A percentile compares a stretch with the other conserved stretches of the same genome.
Conservation (phyloP, 2,888 invertebrate genomes). For the Mythimna lalbum region DNA sequence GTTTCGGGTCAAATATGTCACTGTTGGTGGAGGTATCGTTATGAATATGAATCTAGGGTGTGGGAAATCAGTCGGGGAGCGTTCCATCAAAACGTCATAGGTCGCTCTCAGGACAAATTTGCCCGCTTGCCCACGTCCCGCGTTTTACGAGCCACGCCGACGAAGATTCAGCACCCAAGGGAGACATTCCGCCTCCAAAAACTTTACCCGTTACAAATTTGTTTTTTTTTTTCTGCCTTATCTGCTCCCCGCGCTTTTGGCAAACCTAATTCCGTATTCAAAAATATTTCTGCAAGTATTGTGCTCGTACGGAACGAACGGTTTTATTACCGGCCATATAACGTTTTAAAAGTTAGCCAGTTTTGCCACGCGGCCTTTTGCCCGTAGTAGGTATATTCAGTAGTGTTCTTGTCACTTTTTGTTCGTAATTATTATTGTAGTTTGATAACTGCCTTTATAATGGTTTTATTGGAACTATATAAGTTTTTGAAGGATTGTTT, state of each 20-base stretch:
- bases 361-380: conserved; percentile 81
- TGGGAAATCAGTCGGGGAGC: conserved; percentile 87
- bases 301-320: conserved; percentile 88
- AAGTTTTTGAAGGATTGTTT: conserved; percentile 67
- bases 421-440: conserved; percentile 85
- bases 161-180: conserved; percentile 91
- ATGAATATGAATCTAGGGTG: conserved; percentile 89
- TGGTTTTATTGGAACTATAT: conserved; percentile 77
- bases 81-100: conserved; percentile 91
- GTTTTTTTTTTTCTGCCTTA: conserved; percentile 90
- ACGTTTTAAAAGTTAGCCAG: conserved; percentile 90
- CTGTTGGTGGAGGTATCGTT: conserved; percentile 82
- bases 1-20: conserved; percentile 79
- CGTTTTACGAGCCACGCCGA: conserved; percentile 90
- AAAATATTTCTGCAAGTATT: conserved; percentile 91
- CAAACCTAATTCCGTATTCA: conserved; percentile 91
- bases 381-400: conserved; percentile 66
- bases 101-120: conserved; percentile 90
- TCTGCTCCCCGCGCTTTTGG: conserved; percentile 90
- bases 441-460: conserved; percentile 80
- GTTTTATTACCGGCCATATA: conserved; percentile 90
- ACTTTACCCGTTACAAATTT: conserved; percentile 91
- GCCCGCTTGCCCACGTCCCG: conserved; percentile 90
- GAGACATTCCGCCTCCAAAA: conserved; percentile 90
- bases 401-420: conserved; percentile 78